These are phyloP conservation scores for Branchinecta lynchi DNA, from an alignment of 1,140 invertebrate species.

Conservation along the genomic window DNA sequence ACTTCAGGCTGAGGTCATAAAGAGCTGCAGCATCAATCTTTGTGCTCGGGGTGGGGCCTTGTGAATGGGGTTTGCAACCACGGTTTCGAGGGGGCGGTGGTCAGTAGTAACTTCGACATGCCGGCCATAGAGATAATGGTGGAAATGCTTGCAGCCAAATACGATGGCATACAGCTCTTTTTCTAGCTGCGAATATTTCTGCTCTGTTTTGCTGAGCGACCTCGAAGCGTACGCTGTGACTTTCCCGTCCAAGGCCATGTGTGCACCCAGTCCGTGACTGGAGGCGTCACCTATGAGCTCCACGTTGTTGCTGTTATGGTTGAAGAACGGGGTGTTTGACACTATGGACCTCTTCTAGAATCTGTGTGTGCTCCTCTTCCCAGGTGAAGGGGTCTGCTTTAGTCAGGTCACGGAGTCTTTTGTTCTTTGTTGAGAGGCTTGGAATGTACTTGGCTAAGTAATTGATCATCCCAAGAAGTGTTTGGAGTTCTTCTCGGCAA, in stretches of 20 bases:
- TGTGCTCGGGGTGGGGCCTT: slow-evolving; percentile 3
- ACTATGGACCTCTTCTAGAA: slow-evolving; percentile 7
- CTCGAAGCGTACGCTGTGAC: slow-evolving; percentile 33
- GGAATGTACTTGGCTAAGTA: slow-evolving; percentile 28
- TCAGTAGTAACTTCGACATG: slow-evolving; percentile 29
- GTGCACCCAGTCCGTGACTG: slow-evolving; percentile 24
- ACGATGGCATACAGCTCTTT: slow-evolving; percentile 35
- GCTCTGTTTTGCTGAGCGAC: slow-evolving; percentile 30
- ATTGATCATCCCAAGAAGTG: slow-evolving; percentile 29
- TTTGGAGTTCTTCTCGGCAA: slow-evolving; percentile 25
- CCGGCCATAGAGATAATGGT: slow-evolving; percentile 31
- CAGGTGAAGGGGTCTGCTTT: not conserved
- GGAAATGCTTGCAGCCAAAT: slow-evolving; percentile 32
- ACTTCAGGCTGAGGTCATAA: slow-evolving; percentile 9
- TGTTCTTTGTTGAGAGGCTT: slow-evolving; percentile 19
- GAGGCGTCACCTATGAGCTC: slow-evolving; percentile 27
- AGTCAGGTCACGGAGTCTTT: not conserved
- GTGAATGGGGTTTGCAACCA: slow-evolving; percentile 4
- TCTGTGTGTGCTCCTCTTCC: not conserved
- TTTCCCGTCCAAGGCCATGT: slow-evolving; percentile 25
- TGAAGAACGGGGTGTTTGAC: slow-evolving; percentile 1
- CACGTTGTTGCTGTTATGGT: not conserved
- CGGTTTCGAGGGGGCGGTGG: slow-evolving; percentile 26
- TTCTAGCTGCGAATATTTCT: slow-evolving; percentile 35
- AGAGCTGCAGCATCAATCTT: slow-evolving; percentile 5